Evolutionary conservation across 2,888 invertebrate species (phyloP).

Genomic region (Helleia helle): DNA sequence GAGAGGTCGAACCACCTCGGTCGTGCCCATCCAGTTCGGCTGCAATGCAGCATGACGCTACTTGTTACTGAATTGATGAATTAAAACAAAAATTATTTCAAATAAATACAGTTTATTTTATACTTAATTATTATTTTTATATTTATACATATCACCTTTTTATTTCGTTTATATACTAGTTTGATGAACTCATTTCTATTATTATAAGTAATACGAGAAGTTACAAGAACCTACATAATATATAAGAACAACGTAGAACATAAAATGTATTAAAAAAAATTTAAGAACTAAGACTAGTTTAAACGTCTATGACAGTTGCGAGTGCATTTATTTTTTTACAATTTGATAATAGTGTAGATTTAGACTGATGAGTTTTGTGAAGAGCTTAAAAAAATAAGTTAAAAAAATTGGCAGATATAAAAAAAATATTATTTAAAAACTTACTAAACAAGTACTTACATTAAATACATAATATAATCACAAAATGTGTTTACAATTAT

Average conservation of each 20-base stretch:
- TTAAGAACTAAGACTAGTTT: constrained; percentile 34
- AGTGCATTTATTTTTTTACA: too few relatives aligned
- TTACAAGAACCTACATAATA: not conserved
- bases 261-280: not conserved
- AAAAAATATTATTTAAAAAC: too few relatives aligned
- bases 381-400: too few relatives aligned
- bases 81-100: constrained; percentile 1
- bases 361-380: too few relatives aligned
- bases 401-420: not conserved
- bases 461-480: too few relatives aligned
- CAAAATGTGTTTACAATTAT: too few relatives aligned
- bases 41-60: too few relatives aligned
- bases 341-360: too few relatives aligned
- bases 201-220: not conserved
- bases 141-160: constrained; percentile 9
- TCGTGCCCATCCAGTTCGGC: too few relatives aligned
- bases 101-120: constrained; percentile 8
- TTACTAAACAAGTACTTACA: too few relatives aligned
- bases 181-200: not conserved
- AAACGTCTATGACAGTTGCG: constrained; percentile 13
- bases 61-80: too few relatives aligned
- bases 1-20: too few relatives aligned
- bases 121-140: not conserved
- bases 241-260: not conserved
- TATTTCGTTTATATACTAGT: constrained; percentile 4